A percentile compares a stretch with the other conserved stretches of the same genome.
Conservation (phyloP, 2,113 vertebrate genomes). For the Ophiodon elongatus region DNA sequence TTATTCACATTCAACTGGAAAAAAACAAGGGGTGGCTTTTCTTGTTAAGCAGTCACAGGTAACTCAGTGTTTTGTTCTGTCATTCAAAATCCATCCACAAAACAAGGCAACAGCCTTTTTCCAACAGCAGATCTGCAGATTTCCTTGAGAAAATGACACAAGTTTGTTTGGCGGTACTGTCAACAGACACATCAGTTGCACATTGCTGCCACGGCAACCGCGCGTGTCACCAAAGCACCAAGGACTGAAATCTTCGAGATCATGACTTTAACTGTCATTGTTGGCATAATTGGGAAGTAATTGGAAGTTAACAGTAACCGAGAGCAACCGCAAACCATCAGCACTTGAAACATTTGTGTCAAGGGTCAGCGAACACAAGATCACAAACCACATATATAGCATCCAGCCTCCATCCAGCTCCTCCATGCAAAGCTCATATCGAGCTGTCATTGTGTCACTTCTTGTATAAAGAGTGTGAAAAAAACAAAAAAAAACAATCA, state of each 20-base stretch:
- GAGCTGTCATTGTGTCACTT: slow-evolving; percentile 8
- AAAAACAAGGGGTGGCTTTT: background rate
- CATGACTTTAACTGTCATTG: background rate
- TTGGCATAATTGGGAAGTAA: background rate
- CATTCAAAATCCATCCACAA: background rate
- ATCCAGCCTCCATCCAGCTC: background rate
- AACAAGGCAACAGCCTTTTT: background rate
- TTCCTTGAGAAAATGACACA: background rate
- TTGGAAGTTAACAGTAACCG: background rate
- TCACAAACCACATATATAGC: background rate
- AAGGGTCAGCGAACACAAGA: background rate
- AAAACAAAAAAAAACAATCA: slow-evolving; percentile 5
- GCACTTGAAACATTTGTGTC: background rate
- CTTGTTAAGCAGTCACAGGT: background rate
- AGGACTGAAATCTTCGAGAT: background rate
- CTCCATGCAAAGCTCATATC: background rate
- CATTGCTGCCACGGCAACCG: background rate
- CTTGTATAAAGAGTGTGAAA: background rate
- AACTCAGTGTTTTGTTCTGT: background rate
- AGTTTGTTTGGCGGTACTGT: background rate
- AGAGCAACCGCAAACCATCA: background rate
- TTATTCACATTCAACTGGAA: background rate
- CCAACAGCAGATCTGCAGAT: background rate
- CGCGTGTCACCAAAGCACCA: background rate
- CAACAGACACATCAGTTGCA: background rate